A percentile compares a stretch with the other conserved stretches of the same genome.
phyloP scores from a whole-genome alignment of 1,140 invertebrate species.

The Papilio polyxenes region DNA sequence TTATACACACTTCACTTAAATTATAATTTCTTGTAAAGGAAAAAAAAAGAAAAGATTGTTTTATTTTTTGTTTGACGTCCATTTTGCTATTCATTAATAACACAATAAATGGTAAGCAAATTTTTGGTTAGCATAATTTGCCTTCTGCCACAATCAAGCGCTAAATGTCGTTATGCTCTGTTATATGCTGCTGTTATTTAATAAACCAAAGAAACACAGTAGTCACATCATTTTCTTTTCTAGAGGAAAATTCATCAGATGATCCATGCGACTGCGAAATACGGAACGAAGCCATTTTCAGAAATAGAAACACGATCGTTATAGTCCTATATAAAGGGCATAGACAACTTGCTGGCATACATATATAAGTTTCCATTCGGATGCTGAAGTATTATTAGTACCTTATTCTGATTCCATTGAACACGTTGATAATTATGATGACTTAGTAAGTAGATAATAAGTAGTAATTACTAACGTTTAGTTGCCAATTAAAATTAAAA shows the following conservation, averaged over 20 bases:
- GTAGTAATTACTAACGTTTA: too few species aligned
- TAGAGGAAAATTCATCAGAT: constrained; percentile 60
- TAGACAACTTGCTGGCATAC: constrained; percentile 65
- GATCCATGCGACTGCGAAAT: constrained; percentile 66
- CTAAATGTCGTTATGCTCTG: too few species aligned
- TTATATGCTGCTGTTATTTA: neutral
- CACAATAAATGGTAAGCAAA: neutral
- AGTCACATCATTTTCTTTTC: too few species aligned
- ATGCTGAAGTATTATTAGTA: constrained; percentile 63
- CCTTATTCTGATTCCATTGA: constrained; percentile 68
- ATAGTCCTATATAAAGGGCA: constrained; percentile 57
- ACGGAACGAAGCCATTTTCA: constrained; percentile 64
- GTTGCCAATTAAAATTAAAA: neutral
- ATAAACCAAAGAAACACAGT: constrained; percentile 38
- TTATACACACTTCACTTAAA: neutral
- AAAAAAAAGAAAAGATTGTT: too few species aligned
- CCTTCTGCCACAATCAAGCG: neutral
- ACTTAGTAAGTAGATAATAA: constrained; percentile 56
- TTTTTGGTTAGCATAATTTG: neutral
- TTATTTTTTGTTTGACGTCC: neutral
- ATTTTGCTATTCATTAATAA: neutral
- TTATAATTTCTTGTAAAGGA: neutral
- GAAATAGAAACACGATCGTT: constrained; percentile 66
- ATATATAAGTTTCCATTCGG: constrained; percentile 57
- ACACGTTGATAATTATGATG: constrained; percentile 70